Base-by-base conservation (phyloP, 2,888 invertebrate species). In the Cryptops parisi region DNA sequence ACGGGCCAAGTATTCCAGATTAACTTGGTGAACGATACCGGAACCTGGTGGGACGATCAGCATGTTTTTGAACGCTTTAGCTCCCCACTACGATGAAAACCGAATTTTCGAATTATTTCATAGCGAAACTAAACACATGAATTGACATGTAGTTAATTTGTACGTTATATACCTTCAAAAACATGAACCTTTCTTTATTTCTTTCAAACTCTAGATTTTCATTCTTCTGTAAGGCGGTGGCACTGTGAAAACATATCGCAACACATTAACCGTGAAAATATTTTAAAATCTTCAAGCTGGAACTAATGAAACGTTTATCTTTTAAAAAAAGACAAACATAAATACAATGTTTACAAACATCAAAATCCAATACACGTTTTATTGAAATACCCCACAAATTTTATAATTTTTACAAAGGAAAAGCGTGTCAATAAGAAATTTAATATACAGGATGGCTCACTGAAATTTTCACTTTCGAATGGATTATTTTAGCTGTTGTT, bases 1-100 rank as follows among this genome's bases (percentile, higher is more conserved):
- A 54, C 87, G 73, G 0, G 87, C 88, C 47, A 97, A 69, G 67
- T 93, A 94, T 68, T 96, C 96, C 65, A 98, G 73, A 71, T 98
- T 98, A 1, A 98, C 94, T 76, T 98, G 97, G 71, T 97, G 97
- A 0, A 96, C 91, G 57, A 98, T 98, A 3, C 97, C 97, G 47
- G 91, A 93, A 1, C 97, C 97, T 0, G 97, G 97, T 1, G 97
- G 97, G 0, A 98, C 93, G 52, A 97, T 96, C 61, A 91, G 69
- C 87, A 97, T 91, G 66, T 97, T 97, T 67, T 86, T 76, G 62
- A 98, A 88, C 0, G 94, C 87, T 63, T 84, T 84, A 0, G 96
- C 91, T 23, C 96, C 97, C 97, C 97, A 97, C 85, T 89, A 71
- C 15, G 27, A 25, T n/a, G 55, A 33, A 49, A 40, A n/a, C 43